Conservation (phyloP, 2,113 vertebrate genomes). For the Chloropsis hardwickii region DNA sequence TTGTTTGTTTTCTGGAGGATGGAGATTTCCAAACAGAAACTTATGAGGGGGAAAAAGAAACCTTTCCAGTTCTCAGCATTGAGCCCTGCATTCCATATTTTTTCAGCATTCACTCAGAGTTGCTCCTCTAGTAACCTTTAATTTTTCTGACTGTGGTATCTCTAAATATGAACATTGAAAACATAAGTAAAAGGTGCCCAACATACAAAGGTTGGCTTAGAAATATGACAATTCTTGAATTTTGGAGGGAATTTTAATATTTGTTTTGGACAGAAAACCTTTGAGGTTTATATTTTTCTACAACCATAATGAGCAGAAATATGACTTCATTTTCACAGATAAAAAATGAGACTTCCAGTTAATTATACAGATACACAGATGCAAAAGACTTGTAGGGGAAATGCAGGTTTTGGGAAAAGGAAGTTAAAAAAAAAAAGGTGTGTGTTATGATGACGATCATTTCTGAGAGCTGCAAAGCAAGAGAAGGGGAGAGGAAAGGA, state of each 20-base stretch:
- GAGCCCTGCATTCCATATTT: background rate
- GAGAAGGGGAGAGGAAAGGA: background rate
- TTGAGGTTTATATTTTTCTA: background rate
- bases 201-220: background rate
- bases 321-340: background rate
- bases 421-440: background rate
- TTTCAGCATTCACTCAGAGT: background rate
- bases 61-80: background rate
- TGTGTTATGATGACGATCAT: background rate
- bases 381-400: background rate
- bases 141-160: background rate
- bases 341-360: background rate
- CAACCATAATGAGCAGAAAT: background rate
- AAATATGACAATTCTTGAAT: background rate
- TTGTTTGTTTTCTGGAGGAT: background rate
- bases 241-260: background rate
- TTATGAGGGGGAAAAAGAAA: background rate
- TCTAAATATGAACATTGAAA: background rate
- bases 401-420: background rate
- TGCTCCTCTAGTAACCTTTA: background rate
- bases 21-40: background rate
- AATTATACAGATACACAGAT: background rate
- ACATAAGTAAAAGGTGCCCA: background rate
- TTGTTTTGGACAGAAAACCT: background rate
- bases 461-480: background rate